phyloP scores from a whole-genome alignment of 2,113 vertebrate genomes.

The Percina caprodes region DNA sequence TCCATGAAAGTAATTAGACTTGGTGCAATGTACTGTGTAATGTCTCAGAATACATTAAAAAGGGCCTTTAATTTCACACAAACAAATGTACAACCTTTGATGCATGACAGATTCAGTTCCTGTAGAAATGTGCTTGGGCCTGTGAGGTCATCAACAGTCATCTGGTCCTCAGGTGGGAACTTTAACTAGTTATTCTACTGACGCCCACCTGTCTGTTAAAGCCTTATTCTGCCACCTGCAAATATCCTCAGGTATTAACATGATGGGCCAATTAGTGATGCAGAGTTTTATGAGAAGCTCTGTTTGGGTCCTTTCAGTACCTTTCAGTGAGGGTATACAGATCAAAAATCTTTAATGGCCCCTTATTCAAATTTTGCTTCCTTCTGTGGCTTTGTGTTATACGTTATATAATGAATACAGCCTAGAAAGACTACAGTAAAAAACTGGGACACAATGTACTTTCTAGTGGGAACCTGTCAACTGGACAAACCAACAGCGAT shows the following conservation, averaged over 20 bases:
- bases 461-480: constrained; percentile 26
- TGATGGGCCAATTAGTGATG: constrained; percentile 58
- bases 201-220: constrained; percentile 48
- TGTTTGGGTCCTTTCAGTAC: constrained; percentile 28
- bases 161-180: constrained; percentile 68
- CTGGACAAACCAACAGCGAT: constrained; percentile 8
- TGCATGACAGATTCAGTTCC: constrained; percentile 2
- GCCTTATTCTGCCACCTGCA: constrained; percentile 34
- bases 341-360: constrained; percentile 60
- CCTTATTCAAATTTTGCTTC: constrained; percentile 63
- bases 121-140: neutral
- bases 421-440: constrained; percentile 28
- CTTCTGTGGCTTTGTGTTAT: constrained; percentile 60
- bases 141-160: constrained; percentile 19
- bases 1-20: constrained; percentile 25
- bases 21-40: constrained; percentile 3
- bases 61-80: constrained; percentile 42
- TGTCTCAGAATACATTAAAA: constrained; percentile 44
- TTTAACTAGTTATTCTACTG: neutral
- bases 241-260: constrained; percentile 36
- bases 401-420: constrained; percentile 50
- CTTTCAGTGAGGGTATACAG: constrained; percentile 15
- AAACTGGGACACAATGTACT: constrained; percentile 32
- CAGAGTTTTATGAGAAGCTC: constrained; percentile 37
- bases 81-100: constrained; percentile 22